These are phyloP conservation scores for Takifugu rubripes DNA, from an alignment of 2,797 vertebrate genomes.

Conservation along the genomic window DNA sequence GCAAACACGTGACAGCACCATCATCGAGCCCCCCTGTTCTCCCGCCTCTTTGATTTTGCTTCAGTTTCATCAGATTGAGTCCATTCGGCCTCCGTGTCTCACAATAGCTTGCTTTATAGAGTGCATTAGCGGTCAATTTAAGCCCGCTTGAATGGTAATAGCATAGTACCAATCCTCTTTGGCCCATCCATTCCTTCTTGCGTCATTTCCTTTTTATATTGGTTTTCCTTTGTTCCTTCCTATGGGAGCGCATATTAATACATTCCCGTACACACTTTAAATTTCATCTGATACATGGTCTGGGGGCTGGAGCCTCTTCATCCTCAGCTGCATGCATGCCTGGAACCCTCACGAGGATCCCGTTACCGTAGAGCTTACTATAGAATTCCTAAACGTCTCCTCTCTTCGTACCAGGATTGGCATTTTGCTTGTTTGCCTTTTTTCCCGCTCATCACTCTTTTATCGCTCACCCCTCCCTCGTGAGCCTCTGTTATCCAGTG, in stretches of 20 bases:
- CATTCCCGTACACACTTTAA: constrained; percentile 48
- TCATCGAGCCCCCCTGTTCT: too few relatives aligned
- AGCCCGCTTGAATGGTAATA: too few relatives aligned
- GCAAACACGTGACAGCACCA: too few relatives aligned
- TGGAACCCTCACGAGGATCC: constrained; percentile 28
- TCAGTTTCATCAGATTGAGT: too few relatives aligned
- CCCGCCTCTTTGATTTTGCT: too few relatives aligned
- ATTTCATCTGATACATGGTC: constrained; percentile 52
- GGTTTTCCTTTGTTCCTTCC: constrained; percentile 1
- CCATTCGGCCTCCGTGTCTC: too few relatives aligned
- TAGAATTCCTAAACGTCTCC: constrained; percentile 26
- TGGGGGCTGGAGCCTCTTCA: constrained; percentile 45
- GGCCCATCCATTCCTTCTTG: background rate
- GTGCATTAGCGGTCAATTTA: too few relatives aligned
- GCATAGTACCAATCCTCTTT: background rate
- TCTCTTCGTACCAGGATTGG: constrained; percentile 33
- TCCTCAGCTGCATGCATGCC: constrained; percentile 22
- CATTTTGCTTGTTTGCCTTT: constrained; percentile 6
- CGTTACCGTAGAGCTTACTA: constrained; percentile 33
- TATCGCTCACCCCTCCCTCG: background rate
- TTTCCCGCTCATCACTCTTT: constrained; percentile 6
- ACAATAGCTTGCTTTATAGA: too few relatives aligned
- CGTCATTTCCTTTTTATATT: constrained; percentile 2
- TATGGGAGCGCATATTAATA: constrained; percentile 15
- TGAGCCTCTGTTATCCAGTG: constrained; percentile 2